These are phyloP conservation scores for Apamea monoglypha DNA, from an alignment of 2,888 invertebrate species.

Conservation along the genomic window DNA sequence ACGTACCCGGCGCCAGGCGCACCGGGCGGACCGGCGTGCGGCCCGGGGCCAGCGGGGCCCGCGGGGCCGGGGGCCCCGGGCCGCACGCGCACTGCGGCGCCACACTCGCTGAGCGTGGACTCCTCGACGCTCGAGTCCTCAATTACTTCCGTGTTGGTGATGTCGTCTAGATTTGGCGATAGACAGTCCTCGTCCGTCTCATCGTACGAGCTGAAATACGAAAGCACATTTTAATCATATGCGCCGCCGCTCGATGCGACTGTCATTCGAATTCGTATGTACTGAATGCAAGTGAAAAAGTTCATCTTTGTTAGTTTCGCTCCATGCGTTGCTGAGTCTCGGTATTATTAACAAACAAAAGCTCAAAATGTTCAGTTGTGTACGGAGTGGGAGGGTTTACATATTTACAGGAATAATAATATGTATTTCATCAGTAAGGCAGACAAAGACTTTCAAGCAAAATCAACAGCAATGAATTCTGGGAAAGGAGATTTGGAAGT, in stretches of 20 bases:
- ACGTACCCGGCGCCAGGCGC: constrained; percentile 76
- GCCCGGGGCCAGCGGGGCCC: constrained; percentile 33
- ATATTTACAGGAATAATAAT: constrained; percentile 80
- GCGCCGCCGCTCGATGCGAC: neutral
- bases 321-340: constrained; percentile 83
- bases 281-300: constrained; percentile 87
- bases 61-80: constrained; percentile 37
- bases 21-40: constrained; percentile 53
- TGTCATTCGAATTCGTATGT: constrained; percentile 76
- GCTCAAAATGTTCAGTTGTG: constrained; percentile 74
- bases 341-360: constrained; percentile 85
- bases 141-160: constrained; percentile 87
- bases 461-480: constrained; percentile 75
- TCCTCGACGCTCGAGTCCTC: constrained; percentile 88
- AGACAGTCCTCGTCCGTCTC: constrained; percentile 92
- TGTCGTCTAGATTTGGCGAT: constrained; percentile 92
- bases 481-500: constrained; percentile 63
- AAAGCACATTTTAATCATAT: constrained; percentile 29
- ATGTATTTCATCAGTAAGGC: constrained; percentile 88
- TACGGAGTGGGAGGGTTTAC: constrained; percentile 68
- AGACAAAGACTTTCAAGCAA: constrained; percentile 85
- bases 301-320: constrained; percentile 85
- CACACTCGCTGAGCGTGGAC: constrained; percentile 83
- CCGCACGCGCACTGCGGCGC: constrained; percentile 63
- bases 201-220: constrained; percentile 92